Conservation (phyloP, 2,797 vertebrate species). For the Hydrocynus forskahlii region DNA sequence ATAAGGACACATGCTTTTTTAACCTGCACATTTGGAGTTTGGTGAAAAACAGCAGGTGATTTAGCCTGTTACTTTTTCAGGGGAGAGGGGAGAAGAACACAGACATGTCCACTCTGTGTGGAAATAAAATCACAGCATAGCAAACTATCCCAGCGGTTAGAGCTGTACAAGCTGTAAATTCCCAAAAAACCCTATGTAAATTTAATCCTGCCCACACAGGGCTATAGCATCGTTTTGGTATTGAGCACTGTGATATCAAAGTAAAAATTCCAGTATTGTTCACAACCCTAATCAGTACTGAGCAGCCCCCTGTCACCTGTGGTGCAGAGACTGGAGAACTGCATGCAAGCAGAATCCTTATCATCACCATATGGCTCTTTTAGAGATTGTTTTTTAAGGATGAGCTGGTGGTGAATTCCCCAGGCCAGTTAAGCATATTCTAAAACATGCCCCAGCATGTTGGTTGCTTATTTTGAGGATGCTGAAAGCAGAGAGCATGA, state of each 20-base stretch:
- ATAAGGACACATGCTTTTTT: no score
- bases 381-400: background rate
- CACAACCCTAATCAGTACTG: background rate
- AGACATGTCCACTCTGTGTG: no score
- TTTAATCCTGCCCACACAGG: no score
- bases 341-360: background rate
- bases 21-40: no score
- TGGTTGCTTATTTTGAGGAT: background rate
- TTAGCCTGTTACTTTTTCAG: no score
- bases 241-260: background rate
- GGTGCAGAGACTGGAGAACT: background rate
- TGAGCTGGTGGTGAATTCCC: background rate
- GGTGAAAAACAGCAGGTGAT: no score
- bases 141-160: no score
- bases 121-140: no score
- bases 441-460: slow-evolving; percentile 10
- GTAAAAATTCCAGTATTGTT: background rate
- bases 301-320: background rate
- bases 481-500: background rate
- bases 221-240: background rate
- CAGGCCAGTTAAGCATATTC: background rate
- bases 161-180: no score
- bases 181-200: no score
- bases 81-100: no score
- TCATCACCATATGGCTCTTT: background rate